These are phyloP conservation scores for Eubucco bourcierii DNA, from an alignment of 2,113 vertebrate species.

Conservation along the genomic window DNA sequence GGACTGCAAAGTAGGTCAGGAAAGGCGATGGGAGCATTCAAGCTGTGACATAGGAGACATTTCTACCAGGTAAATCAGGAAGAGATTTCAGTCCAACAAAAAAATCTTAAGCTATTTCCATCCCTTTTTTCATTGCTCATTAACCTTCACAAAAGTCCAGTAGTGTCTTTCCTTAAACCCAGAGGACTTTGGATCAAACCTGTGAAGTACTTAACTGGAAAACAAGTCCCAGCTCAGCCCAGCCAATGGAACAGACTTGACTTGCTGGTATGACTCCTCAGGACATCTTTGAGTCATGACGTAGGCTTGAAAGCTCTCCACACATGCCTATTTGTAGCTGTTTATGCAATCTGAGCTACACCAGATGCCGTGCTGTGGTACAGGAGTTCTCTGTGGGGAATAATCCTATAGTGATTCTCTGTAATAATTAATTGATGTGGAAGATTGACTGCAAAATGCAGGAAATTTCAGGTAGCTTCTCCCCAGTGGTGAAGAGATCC, in stretches of 20 bases:
- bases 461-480: not conserved
- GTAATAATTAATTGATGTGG: not conserved
- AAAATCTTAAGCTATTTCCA: rapidly evolving
- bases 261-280: not conserved
- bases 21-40: not conserved
- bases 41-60: not conserved
- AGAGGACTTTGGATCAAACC: not conserved
- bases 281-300: not conserved
- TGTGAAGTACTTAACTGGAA: not conserved
- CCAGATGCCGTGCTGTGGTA: not conserved
- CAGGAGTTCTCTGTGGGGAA: not conserved
- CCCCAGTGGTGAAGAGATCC: too few species aligned
- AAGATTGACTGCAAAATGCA: not conserved
- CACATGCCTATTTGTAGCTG: rapidly evolving
- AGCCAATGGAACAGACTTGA: rapidly evolving
- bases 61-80: not conserved
- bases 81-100: rapidly evolving
- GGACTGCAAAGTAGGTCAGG: not conserved
- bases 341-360: too few species aligned
- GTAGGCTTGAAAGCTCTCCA: not conserved
- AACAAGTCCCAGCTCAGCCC: not conserved
- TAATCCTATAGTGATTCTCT: not conserved
- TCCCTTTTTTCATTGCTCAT: too few species aligned
- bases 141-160: not conserved
- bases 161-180: not conserved